Evolutionary conservation across 2,797 vertebrate genomes (phyloP).

Genomic region (Betta splendens): DNA sequence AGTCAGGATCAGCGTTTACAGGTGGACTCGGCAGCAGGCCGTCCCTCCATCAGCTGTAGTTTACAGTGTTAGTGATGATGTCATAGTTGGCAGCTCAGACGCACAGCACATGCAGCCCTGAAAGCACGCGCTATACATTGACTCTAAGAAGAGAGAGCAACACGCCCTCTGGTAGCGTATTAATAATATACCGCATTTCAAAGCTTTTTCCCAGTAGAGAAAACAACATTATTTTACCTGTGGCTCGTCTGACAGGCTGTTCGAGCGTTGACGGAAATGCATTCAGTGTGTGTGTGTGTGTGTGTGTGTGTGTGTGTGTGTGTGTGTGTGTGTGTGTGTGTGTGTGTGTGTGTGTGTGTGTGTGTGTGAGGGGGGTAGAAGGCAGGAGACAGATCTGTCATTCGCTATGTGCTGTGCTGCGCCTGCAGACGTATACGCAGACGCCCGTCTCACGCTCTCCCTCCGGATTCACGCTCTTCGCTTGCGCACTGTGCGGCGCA

Average conservation of each 20-base stretch:
- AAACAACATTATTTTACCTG: constrained; percentile 75
- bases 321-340: constrained; percentile 42
- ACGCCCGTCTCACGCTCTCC: constrained; percentile 40
- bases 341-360: constrained; percentile 43
- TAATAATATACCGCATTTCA: constrained; percentile 73
- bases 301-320: constrained; percentile 42
- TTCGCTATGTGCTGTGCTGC: constrained; percentile 57
- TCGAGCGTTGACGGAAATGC: constrained; percentile 64
- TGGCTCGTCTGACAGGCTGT: constrained; percentile 72
- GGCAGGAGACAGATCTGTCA: constrained; percentile 62
- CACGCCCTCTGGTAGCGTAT: constrained; percentile 67
- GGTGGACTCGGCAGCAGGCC: constrained; percentile 1
- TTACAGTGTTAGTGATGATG: no score
- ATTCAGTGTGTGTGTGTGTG: constrained; percentile 51
- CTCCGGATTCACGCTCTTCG: constrained; percentile 47
- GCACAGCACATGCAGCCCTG: background rate
- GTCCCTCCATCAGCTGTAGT: constrained; percentile 10
- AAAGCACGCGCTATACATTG: constrained; percentile 15
- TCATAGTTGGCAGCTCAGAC: no score
- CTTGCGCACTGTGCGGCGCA: constrained; percentile 50
- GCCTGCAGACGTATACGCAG: constrained; percentile 36
- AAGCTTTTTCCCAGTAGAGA: constrained; percentile 65
- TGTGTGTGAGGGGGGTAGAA: constrained; percentile 40
- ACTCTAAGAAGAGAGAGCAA: constrained; percentile 37
- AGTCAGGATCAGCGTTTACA: constrained; percentile 20